Conservation (phyloP, 2,888 invertebrate species). For the Dendrolimus houi region DNA sequence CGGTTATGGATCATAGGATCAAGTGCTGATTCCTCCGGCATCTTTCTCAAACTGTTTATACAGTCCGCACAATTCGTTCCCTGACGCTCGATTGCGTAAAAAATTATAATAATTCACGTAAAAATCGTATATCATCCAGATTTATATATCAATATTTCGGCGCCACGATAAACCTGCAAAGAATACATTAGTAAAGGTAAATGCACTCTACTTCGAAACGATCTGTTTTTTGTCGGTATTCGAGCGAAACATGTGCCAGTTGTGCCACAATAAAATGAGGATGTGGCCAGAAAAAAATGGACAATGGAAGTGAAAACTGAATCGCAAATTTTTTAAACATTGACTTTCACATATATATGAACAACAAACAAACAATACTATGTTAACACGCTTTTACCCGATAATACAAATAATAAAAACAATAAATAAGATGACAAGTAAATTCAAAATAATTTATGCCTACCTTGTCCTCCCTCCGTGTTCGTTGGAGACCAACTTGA, state of each 20-base stretch:
- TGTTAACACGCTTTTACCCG: background rate
- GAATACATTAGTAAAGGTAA: conserved; percentile 38
- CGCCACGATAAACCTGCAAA: conserved; percentile 31
- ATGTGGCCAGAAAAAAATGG: conserved; percentile 70
- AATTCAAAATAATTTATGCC: background rate
- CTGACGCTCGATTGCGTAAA: conserved; percentile 13
- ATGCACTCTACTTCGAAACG: conserved; percentile 39
- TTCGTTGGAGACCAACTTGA: conserved; percentile 14
- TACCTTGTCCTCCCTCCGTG: conserved; percentile 11
- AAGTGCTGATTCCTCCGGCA: conserved; percentile 37
- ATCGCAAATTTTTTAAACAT: background rate
- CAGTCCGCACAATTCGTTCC: background rate
- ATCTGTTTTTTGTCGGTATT: conserved; percentile 58
- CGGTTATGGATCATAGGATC: conserved; percentile 48
- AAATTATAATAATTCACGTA: conserved; percentile 15
- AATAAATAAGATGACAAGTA: background rate
- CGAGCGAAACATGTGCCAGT: conserved; percentile 70
- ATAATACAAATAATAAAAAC: background rate
- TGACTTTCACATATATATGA: no score
- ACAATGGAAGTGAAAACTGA: conserved; percentile 49
- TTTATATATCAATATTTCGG: conserved; percentile 16
- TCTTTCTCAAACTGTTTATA: conserved; percentile 15
- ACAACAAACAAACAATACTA: no score
- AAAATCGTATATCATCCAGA: conserved; percentile 24
- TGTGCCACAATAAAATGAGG: conserved; percentile 69